These are phyloP conservation scores for Oriolus oriolus DNA, from an alignment of 2,113 vertebrate genomes.

Conservation along the genomic window DNA sequence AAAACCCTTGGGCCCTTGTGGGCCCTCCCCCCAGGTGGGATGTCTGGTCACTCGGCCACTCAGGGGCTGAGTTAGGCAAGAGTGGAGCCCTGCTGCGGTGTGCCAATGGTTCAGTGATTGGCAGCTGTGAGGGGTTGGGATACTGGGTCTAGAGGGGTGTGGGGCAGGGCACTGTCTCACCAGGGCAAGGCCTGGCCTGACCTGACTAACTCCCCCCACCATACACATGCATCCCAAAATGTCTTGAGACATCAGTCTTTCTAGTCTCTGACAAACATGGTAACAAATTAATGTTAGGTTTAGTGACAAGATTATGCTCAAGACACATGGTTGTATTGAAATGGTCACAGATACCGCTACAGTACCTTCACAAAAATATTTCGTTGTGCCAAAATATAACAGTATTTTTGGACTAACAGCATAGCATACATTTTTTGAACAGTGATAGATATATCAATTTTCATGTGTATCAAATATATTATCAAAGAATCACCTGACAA, in stretches of 20 bases:
- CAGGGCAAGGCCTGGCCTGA: not conserved
- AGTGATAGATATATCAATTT: not conserved
- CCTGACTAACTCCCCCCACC: not conserved
- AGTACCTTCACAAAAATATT: not conserved
- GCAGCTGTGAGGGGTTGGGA: not conserved
- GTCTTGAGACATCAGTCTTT: not conserved
- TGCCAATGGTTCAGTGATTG: fast-evolving
- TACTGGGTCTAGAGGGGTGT: fast-evolving
- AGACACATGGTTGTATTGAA: not conserved
- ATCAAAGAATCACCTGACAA: not conserved
- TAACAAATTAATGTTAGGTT: not conserved
- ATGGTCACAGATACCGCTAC: not conserved
- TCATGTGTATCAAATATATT: not conserved
- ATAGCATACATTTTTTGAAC: not conserved
- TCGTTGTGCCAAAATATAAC: not conserved
- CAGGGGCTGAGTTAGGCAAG: not conserved
- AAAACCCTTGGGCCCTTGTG: fast-evolving
- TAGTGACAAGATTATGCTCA: not conserved
- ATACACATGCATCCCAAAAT: not conserved
- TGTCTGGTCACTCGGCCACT: fast-evolving
- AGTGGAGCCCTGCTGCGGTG: fast-evolving
- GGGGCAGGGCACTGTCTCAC: fast-evolving
- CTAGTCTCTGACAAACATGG: not conserved
- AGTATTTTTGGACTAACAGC: not conserved
- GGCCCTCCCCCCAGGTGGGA: not conserved